Conservation (phyloP, 2,797 vertebrate species). For the Rhynchonycteris naso region DNA sequence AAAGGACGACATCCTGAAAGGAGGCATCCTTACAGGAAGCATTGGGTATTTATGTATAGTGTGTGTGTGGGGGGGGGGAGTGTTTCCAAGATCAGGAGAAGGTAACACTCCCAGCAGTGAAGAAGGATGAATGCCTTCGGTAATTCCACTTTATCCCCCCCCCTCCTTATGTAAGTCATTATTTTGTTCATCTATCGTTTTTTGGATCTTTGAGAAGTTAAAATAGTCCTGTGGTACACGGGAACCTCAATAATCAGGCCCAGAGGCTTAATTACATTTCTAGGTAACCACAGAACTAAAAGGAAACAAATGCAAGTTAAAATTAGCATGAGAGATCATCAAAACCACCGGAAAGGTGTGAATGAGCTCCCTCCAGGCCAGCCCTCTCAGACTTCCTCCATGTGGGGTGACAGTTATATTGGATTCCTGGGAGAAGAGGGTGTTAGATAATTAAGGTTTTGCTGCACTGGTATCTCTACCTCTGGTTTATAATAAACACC, state of each 20-base stretch:
- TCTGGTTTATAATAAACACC: background rate
- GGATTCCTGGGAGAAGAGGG: background rate
- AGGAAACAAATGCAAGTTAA: background rate
- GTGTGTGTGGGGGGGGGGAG: too few species aligned
- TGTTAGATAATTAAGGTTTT: background rate
- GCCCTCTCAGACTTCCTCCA: background rate
- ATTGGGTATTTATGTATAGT: background rate
- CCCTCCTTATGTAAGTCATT: background rate
- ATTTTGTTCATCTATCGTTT: constrained; percentile 4
- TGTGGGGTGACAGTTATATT: rapidly evolving
- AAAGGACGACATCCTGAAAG: background rate
- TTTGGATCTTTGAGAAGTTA: background rate
- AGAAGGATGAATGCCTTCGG: background rate
- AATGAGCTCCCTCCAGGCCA: background rate
- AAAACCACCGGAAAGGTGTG: background rate
- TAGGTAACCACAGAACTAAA: background rate
- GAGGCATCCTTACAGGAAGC: background rate
- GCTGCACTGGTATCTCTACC: background rate
- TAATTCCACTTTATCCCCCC: background rate
- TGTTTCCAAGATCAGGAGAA: background rate
- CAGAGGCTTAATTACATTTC: constrained; percentile 41
- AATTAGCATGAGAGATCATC: background rate
- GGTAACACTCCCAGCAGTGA: background rate
- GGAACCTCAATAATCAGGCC: background rate
- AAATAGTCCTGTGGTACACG: background rate